Evolutionary conservation across 2,888 invertebrate species (phyloP), one percentile per base, ranked within the genome.

Genomic region (Meganola albula): DNA sequence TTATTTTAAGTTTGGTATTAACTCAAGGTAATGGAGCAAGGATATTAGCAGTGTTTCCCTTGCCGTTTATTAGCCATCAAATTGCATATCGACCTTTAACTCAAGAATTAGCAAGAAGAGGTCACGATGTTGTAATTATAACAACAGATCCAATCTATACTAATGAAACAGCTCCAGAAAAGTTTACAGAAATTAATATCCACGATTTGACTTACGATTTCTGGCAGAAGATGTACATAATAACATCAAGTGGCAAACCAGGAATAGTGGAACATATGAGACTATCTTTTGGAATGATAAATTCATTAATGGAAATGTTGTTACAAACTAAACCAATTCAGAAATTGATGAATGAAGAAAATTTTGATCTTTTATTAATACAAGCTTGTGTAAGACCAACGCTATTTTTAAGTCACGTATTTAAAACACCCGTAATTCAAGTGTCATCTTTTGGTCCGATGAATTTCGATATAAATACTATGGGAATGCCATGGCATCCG

Each of bases 11-110:
- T n/a, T n/a, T n/a, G n/a, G n/a, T n/a, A n/a, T 12, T 5, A 11
- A 13, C 18, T 0, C 3, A 6, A 9, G 13, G 8, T 10, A 33
- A 44, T 11, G 33, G 55, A 3, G 66, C 68, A 2, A 61, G 56
- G 27, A 78, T 80, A 27, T 37, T 80, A 11, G 67, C 52, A 0
- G 46, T 75, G 0, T 49, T 72, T 18, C 60, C 75, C 1, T 49
- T 58, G 1, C 64, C 75, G 1, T 69, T 73, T 0, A 58, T 70
- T 13, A 75, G 72, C 30, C 78, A 79, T 30, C 75, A 78, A 47
- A 44, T 72, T 1, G 63, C 67, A 0, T 71, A 57, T 22, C 56
- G 62, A 10, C 55, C 64, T 1, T 29, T 80, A 1, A 60, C 66
- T 10, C 49, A 60, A 12, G 70, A 67, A 16, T 44, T 84, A 22